Evolutionary conservation across 2,888 invertebrate genomes (phyloP).

Genomic region (Mactromeris polynyma): DNA sequence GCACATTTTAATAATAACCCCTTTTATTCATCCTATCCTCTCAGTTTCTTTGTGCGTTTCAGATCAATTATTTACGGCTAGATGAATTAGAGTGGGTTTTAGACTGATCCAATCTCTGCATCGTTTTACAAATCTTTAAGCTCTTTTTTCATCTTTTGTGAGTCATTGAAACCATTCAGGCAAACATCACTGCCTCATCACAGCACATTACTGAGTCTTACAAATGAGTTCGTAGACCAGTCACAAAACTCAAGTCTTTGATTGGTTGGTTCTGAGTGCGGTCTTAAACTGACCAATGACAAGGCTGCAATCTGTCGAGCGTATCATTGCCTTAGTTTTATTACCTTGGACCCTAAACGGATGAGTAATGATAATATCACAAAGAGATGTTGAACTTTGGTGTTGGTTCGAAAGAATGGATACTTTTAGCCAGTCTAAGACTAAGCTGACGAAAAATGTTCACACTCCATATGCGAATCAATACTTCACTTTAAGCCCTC

Average conservation of each 20-base stretch:
- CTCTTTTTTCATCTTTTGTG: no score
- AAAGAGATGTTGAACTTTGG: not conserved
- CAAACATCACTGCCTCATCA: no score
- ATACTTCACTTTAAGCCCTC: not conserved
- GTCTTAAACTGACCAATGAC: no score
- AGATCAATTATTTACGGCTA: not conserved
- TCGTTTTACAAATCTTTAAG: not conserved
- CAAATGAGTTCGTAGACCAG: no score
- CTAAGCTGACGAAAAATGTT: not conserved
- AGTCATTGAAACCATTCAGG: no score
- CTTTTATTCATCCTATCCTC: not conserved
- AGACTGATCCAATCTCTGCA: not conserved
- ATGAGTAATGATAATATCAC: not conserved
- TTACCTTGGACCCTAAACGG: not conserved
- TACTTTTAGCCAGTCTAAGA: no score
- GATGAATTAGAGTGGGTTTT: not conserved
- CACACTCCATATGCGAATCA: not conserved
- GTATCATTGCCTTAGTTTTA: no score
- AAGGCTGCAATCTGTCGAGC: no score
- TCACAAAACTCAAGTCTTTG: no score
- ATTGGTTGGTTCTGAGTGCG: no score
- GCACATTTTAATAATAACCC: not conserved
- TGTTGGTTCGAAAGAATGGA: not conserved
- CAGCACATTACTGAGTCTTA: no score
- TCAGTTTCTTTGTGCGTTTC: not conserved